phyloP scores from a whole-genome alignment of 2,797 vertebrate species.

The Chiroxiphia lanceolata region DNA sequence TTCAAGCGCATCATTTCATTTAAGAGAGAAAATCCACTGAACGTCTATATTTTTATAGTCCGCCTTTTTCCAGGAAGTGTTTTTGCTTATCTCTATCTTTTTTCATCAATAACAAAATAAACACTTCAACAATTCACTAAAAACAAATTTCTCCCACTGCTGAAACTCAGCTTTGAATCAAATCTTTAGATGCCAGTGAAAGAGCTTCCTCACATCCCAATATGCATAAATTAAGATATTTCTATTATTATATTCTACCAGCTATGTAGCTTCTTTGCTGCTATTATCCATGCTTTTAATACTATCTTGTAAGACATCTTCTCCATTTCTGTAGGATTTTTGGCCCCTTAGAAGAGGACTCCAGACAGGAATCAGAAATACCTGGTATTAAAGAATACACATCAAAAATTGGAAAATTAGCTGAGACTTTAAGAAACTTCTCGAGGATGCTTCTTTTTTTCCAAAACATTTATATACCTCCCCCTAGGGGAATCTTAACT shows the following conservation, averaged over 20 bases:
- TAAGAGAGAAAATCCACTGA: background rate
- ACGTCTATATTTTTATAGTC: background rate
- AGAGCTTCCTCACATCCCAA: background rate
- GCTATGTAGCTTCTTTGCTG: background rate
- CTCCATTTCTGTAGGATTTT: background rate
- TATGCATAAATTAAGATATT: background rate
- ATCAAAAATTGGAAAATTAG: background rate
- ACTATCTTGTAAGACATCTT: background rate
- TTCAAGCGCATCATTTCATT: background rate
- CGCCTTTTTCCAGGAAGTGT: background rate
- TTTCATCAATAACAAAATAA: background rate
- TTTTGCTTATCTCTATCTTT: background rate
- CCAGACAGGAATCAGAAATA: background rate
- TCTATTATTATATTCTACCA: background rate
- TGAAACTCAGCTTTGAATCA: background rate
- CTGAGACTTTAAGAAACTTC: background rate
- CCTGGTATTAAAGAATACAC: background rate
- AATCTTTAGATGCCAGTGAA: background rate
- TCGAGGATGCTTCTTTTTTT: background rate
- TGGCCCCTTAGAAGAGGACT: background rate
- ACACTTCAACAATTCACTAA: background rate
- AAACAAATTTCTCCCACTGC: background rate
- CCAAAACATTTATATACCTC: background rate
- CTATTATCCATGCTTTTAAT: background rate
- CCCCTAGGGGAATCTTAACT: slow-evolving; percentile 3